phyloP scores from a whole-genome alignment of 2,113 vertebrate genomes.

The Ornithorhynchus anatinus region DNA sequence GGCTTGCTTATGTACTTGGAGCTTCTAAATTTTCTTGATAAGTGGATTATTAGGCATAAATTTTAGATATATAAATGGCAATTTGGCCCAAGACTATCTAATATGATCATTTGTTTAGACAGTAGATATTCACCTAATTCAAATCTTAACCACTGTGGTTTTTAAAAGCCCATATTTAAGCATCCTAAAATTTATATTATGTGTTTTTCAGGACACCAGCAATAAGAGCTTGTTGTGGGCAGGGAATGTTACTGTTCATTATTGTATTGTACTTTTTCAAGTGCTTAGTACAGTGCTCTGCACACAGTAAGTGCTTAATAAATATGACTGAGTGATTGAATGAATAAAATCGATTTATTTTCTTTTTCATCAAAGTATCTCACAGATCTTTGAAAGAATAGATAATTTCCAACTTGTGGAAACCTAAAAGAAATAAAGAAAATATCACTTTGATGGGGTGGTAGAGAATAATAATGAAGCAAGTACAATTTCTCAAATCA shows the following conservation, averaged over 20 bases:
- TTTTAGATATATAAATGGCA: slow-evolving; percentile 33
- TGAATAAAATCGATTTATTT: slow-evolving; percentile 23
- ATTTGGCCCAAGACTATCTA: neutral
- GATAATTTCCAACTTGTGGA: slow-evolving; percentile 9
- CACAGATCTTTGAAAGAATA: slow-evolving; percentile 22
- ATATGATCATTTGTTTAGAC: slow-evolving; percentile 1
- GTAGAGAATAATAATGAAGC: slow-evolving; percentile 22
- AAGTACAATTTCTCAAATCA: no score
- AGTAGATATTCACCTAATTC: slow-evolving; percentile 15
- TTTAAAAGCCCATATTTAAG: slow-evolving; percentile 47
- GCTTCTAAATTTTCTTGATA: slow-evolving; percentile 34
- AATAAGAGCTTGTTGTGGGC: no score
- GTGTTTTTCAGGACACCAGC: slow-evolving; percentile 33
- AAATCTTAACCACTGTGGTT: slow-evolving; percentile 26
- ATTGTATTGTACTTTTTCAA: no score
- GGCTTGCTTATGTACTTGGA: slow-evolving; percentile 28
- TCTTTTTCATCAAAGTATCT: slow-evolving; percentile 39
- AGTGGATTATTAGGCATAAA: slow-evolving; percentile 28
- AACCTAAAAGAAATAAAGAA: slow-evolving; percentile 6
- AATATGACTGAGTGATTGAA: slow-evolving; percentile 3
- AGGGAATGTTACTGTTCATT: no score
- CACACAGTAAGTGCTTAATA: no score
- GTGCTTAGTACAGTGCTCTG: no score
- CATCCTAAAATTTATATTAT: slow-evolving; percentile 24
- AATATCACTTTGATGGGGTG: slow-evolving; percentile 25